Conservation (phyloP, 2,888 invertebrate genomes). For the Sisyra terminalis region DNA sequence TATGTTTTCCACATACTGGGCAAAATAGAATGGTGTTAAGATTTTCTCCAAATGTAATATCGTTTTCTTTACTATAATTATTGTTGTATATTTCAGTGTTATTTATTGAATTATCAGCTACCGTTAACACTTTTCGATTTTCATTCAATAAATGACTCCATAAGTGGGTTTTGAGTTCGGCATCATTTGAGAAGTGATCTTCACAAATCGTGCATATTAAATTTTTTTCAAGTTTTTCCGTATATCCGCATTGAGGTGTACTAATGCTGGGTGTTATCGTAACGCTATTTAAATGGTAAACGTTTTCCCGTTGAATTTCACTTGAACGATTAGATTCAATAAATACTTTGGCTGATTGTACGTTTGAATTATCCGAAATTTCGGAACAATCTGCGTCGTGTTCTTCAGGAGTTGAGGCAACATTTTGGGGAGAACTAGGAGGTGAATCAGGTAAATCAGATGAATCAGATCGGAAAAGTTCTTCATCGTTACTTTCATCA, state of each 20-base stretch:
- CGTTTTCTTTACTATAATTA: no score
- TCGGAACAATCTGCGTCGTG: not conserved
- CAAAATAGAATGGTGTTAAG: slow-evolving; percentile 26
- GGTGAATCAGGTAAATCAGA: not conserved
- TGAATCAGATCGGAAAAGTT: slow-evolving; percentile 8
- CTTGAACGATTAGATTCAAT: no score
- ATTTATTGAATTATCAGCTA: slow-evolving; percentile 11
- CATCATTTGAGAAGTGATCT: slow-evolving; percentile 36
- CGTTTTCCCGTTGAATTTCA: not conserved
- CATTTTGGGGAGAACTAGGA: not conserved
- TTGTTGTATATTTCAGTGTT: slow-evolving; percentile 7
- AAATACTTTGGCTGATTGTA: no score
- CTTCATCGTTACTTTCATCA: slow-evolving; percentile 28
- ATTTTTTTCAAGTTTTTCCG: no score
- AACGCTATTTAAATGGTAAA: not conserved
- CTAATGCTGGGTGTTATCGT: not conserved
- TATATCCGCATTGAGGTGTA: not conserved
- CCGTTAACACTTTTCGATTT: slow-evolving; percentile 15
- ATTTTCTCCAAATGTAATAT: slow-evolving; percentile 17
- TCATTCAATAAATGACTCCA: slow-evolving; percentile 36
- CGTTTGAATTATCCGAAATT: not conserved
- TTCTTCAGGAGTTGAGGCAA: not conserved
- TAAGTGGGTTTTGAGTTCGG: slow-evolving; percentile 41
- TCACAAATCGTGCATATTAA: slow-evolving; percentile 34
- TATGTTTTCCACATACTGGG: slow-evolving; percentile 40